Evolutionary conservation across 92 coral and sea anemone species (phyloP), one percentile per base, ranked within the genome.

Genomic region (Heliopora coerulea): DNA sequence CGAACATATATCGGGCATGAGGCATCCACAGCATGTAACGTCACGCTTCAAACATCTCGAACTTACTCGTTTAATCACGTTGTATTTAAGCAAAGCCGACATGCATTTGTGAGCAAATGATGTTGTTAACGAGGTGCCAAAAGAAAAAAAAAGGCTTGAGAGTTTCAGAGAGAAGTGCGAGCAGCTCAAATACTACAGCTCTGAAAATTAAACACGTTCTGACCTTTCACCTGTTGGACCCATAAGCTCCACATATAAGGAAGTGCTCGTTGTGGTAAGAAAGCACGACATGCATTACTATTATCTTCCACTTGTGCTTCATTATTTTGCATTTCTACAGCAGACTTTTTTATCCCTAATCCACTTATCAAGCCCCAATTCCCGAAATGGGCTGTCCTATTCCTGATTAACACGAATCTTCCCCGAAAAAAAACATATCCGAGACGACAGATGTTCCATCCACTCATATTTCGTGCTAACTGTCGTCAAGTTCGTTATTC

Each of bases 211-310:
- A 34, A 70, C 63, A 31, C 3, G 15, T 14, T 48, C 63, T 70
- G 77, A 70, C 77, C 77, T 70, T 70, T 70, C 62, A 70, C 77
- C 77, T 33, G 50, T 49, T 19, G 23, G 27, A 49, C 77, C 41
- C 35, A 70, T 39, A 70, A 52, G 77, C 77, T 20, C 5, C 58
- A 58, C 77, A 70, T 70, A 70, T 70, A 70, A 70, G 77, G 77
- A 70, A 70, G 77, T 70, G 63, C 49, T 37, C 63, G 56, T 70
- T 33, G 77, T 58, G 46, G 63, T 11, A 70, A 44, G 77, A 26
- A 50, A 56, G 30, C 3, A 33, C 77, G 26, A 49, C 17, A 25
- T 27, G 42, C 21, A 70, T 33, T 48, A 56, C 7, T n/a, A 49
- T 48, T 42, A 35, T 42, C 11, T 25, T 70, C 3, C 63, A 10